Evolutionary conservation across 2,888 invertebrate genomes (phyloP), one percentile per base, ranked within the genome.

Genomic region (Fissipunctia ypsillon): DNA sequence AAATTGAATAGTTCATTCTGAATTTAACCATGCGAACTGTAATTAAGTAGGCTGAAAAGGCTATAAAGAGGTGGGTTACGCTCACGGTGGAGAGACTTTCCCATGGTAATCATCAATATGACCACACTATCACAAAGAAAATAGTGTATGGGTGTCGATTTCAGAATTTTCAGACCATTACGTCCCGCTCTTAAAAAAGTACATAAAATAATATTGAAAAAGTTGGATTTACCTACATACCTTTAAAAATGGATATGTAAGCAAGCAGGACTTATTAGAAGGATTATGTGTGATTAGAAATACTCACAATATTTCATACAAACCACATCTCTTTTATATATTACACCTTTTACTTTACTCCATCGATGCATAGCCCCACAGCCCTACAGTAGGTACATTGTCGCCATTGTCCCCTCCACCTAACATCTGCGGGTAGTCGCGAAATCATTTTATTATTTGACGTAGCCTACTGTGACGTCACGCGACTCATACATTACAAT

Each of bases 361-460:
- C 35, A 68, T n/a, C 16, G 22, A 60, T 48, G 6, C 52, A 54
- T 22, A 45, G 22, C 41, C 31, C 38, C 3, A 14, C 28, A 16
- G 14, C n/a, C n/a, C n/a, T n/a, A n/a, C n/a, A n/a, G n/a, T 60
- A 60, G 25, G 22, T 28, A 43, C 38, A 48, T 16, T 14, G 14
- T 1, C 41, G 28, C 63, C 73, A 60, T 78, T 78, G 78, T 78
- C 68, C 73, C n/a, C 9, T 25, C 45, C 19, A 19, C 56, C 61
- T 28, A 16, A 14, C 41, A 66, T 14, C 25, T 57, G 68, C 38
- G 22, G 76, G 69, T 81, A 78, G 82, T 80, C 68, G 76, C 67
- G 57, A 84, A 82, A 87, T 85, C 81, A 86, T 88, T 87, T 88
- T 89, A 84, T 87, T 83, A 87, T 87, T 85, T 85, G 77, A 86